A percentile compares a stretch with the other conserved stretches of the same genome.
These are phyloP conservation scores for Calliopsis andreniformis DNA, from an alignment of 1,140 invertebrate genomes.

Conservation along the genomic window DNA sequence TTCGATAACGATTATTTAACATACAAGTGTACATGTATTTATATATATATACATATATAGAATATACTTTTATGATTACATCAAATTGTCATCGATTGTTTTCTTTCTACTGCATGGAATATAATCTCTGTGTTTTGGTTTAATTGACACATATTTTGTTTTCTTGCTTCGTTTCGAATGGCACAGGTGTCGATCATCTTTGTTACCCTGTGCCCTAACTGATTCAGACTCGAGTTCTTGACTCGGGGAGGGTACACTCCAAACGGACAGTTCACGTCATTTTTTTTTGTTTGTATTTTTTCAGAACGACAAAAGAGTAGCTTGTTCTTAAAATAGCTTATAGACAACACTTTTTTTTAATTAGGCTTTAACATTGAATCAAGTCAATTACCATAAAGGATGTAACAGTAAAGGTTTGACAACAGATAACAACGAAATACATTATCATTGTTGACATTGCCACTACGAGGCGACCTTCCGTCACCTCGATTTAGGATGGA, in stretches of 20 bases:
- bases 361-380: conserved; percentile 7
- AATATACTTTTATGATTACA: conserved; percentile 17
- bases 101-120: not conserved
- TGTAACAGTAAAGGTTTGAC: too few species aligned
- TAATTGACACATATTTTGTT: conserved; percentile 58
- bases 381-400: not conserved
- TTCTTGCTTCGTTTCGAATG: not conserved
- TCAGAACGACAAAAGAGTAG: conserved; percentile 7
- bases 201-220: not conserved
- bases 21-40: conserved; percentile 29
- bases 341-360: not conserved
- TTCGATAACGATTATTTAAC: conserved; percentile 23
- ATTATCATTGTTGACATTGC: not conserved
- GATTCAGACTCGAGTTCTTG: not conserved
- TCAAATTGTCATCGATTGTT: conserved; percentile 16
- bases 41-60: conserved; percentile 46
- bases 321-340: conserved; percentile 7
- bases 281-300: too few species aligned
- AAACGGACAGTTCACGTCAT: not conserved
- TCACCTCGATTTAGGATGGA: not conserved
- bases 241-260: not conserved
- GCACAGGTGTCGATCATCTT: not conserved
- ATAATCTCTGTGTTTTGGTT: conserved; percentile 37
- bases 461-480: too few species aligned
- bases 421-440: not conserved